Conservation (phyloP, 2,888 invertebrate species). For the Galerucella calmariensis region DNA sequence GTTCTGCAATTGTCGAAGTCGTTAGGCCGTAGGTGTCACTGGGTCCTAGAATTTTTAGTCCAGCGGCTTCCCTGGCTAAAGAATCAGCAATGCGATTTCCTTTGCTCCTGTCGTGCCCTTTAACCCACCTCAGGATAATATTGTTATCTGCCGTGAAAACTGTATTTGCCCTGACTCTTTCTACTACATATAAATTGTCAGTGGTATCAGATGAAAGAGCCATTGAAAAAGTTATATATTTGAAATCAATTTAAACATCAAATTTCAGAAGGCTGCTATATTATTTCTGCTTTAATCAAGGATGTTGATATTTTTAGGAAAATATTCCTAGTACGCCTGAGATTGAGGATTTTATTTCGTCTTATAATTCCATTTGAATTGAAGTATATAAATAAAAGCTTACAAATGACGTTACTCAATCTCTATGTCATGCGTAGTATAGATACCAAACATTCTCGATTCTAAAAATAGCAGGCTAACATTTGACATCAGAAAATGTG, state of each 20-base stretch:
- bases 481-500: conserved; percentile 1
- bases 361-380: conserved; percentile 31
- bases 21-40: too few relatives aligned
- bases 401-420: conserved; percentile 28
- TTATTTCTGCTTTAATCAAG: background rate
- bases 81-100: too few relatives aligned
- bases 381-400: conserved; percentile 33
- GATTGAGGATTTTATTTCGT: conserved; percentile 11
- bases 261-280: background rate
- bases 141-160: too few relatives aligned
- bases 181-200: too few relatives aligned
- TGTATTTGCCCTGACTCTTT: too few relatives aligned
- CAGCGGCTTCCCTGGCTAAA: too few relatives aligned
- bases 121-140: too few relatives aligned
- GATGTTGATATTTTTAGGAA: conserved; percentile 5
- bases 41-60: too few relatives aligned
- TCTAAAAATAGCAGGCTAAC: conserved; percentile 23
- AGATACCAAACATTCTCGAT: conserved; percentile 8
- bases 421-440: conserved; percentile 28
- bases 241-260: background rate
- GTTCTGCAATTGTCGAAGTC: too few relatives aligned
- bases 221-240: background rate
- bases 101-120: too few relatives aligned
- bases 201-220: too few relatives aligned
- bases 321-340: conserved; percentile 10